Conservation (phyloP, 2,113 vertebrate species). For the Poeciliopsis retropinna region DNA sequence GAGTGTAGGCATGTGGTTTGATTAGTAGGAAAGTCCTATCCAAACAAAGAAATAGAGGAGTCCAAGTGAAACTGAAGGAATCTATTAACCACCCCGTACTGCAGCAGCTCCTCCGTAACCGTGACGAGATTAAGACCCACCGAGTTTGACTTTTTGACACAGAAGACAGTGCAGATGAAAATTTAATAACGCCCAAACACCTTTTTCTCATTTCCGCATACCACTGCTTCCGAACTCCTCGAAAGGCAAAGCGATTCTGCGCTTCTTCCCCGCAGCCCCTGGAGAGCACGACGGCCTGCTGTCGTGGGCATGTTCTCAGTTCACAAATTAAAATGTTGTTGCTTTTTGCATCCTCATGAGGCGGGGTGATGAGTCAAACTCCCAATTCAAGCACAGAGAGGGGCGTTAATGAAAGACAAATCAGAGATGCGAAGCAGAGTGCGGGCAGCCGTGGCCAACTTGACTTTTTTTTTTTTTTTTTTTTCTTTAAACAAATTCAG, state of each 20-base stretch:
- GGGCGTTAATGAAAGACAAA: neutral
- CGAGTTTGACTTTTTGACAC: neutral
- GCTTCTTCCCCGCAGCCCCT: conserved; percentile 2
- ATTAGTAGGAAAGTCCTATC: conserved; percentile 3
- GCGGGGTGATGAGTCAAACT: conserved; percentile 27
- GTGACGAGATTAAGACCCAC: neutral
- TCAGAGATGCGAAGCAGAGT: neutral
- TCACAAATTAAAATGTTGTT: conserved; percentile 58
- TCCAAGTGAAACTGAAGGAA: too few species aligned
- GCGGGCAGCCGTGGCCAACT: too few species aligned
- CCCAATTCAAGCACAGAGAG: neutral
- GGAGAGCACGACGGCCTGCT: conserved; percentile 13
- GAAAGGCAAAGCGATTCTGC: conserved; percentile 12
- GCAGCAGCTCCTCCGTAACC: neutral
- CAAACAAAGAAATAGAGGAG: too few species aligned
- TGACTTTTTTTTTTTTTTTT: too few species aligned
- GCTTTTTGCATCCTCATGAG: conserved; percentile 3
- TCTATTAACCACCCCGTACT: too few species aligned
- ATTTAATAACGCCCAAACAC: neutral
- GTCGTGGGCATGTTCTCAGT: conserved; percentile 39
- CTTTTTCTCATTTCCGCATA: neutral
- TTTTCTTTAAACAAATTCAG: too few species aligned
- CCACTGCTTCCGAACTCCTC: conserved; percentile 19
- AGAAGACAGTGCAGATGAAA: neutral
- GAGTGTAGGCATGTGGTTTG: conserved; percentile 12